Evolutionary conservation across 1,140 invertebrate species (phyloP).

Genomic region (Diachasmimorpha longicaudata): DNA sequence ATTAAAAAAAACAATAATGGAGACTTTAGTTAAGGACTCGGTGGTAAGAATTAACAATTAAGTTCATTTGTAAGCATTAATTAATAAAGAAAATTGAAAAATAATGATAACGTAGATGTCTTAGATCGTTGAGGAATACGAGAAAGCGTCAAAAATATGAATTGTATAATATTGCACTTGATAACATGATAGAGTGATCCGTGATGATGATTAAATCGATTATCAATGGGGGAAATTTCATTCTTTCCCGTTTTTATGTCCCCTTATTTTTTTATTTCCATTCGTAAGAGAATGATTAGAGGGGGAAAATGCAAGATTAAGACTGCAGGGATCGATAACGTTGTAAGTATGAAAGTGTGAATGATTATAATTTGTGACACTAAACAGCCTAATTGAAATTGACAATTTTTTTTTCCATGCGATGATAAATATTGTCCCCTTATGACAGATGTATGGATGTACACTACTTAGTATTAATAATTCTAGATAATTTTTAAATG

Average conservation of each 20-base stretch:
- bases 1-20: conserved; percentile 31
- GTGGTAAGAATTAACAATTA: conserved; percentile 31
- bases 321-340: conserved; percentile 24
- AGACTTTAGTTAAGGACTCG: conserved; percentile 24
- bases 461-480: conserved; percentile 63
- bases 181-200: conserved; percentile 38
- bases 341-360: conserved; percentile 33
- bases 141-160: conserved; percentile 48
- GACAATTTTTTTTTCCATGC: not conserved
- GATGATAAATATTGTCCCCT: conserved; percentile 41
- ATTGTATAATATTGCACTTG: conserved; percentile 58
- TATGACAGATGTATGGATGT: conserved; percentile 51
- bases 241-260: not conserved
- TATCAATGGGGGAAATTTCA: not conserved
- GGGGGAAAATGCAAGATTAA: conserved; percentile 17
- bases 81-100: not conserved
- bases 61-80: conserved; percentile 53
- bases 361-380: conserved; percentile 22
- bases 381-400: conserved; percentile 41
- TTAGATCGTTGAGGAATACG: conserved; percentile 46
- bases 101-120: conserved; percentile 39
- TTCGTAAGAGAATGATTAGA: not conserved
- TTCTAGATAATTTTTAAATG: conserved; percentile 59
- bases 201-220: conserved; percentile 44
- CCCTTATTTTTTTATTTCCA: not conserved